Percentiles rank a stretch among this genome's conserved stretches.
Conservation (phyloP, 2,888 invertebrate species). For the Mayetiola destructor region DNA sequence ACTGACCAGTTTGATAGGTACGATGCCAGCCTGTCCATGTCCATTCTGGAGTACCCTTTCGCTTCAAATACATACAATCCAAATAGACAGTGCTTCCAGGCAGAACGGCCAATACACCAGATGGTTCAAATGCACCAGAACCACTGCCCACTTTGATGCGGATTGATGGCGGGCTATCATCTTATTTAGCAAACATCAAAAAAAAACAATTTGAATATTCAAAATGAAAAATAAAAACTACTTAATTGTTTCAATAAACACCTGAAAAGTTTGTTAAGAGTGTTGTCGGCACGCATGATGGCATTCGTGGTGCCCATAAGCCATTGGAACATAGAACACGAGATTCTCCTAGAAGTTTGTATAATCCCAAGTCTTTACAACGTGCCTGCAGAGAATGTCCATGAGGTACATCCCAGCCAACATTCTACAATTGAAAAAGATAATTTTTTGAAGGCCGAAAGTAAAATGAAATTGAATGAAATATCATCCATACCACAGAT, state of each 20-base stretch:
- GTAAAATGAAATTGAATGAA: conserved; percentile 2
- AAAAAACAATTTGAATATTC: background rate
- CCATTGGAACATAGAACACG: conserved; percentile 66
- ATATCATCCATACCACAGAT: conserved; percentile 49
- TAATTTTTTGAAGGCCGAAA: background rate
- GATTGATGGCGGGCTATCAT: conserved; percentile 70
- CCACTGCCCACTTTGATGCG: conserved; percentile 61
- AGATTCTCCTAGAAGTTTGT: conserved; percentile 69
- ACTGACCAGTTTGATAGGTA: conserved; percentile 59
- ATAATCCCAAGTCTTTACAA: conserved; percentile 68
- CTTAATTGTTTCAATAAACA: conserved; percentile 27
- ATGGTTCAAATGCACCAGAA: conserved; percentile 64
- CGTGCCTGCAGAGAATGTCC: conserved; percentile 60
- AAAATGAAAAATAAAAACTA: background rate
- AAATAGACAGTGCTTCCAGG: conserved; percentile 65
- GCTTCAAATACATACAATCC: conserved; percentile 64
- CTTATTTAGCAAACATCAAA: conserved; percentile 25
- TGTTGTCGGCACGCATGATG: conserved; percentile 75
- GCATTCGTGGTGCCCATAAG: conserved; percentile 59
- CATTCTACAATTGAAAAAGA: conserved; percentile 31
- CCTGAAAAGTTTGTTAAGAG: conserved; percentile 74
- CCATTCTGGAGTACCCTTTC: conserved; percentile 73
- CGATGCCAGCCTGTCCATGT: conserved; percentile 71
- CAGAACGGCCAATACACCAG: conserved; percentile 63
- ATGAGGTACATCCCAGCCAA: conserved; percentile 57